A percentile compares a stretch with the other conserved stretches of the same genome.
Conservation (phyloP, 2,888 invertebrate species). For the Unio pictorum region DNA sequence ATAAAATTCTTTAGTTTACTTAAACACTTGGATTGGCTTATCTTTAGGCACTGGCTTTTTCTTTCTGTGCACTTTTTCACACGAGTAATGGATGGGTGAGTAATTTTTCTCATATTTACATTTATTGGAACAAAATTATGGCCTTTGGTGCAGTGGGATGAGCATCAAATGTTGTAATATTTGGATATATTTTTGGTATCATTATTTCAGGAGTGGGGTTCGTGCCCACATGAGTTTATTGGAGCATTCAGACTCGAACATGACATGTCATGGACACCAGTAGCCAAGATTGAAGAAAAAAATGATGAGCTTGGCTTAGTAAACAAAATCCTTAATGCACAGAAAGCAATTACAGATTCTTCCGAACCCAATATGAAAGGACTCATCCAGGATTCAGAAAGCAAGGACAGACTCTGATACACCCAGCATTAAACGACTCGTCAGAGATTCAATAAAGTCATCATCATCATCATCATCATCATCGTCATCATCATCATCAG, state of each 20-base stretch:
- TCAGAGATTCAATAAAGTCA: slow-evolving; percentile 20
- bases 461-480: slow-evolving; percentile 10
- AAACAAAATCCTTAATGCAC: slow-evolving; percentile 61
- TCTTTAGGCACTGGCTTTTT: too few relatives aligned
- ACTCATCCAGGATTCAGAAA: slow-evolving; percentile 38
- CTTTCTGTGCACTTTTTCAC: too few relatives aligned
- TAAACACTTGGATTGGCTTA: too few relatives aligned
- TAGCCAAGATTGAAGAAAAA: slow-evolving; percentile 68
- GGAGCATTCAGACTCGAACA: slow-evolving; percentile 81
- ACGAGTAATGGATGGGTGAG: too few relatives aligned
- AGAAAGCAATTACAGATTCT: slow-evolving; percentile 55
- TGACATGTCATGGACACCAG: slow-evolving; percentile 82
- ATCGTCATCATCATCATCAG: slow-evolving; percentile 11
- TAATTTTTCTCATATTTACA: too few relatives aligned
- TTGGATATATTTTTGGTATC: too few relatives aligned
- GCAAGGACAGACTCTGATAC: slow-evolving; percentile 50
- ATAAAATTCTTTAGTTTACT: too few relatives aligned
- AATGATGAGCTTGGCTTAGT: slow-evolving; percentile 57
- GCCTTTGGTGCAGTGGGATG: neutral
- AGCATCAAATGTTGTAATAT: neutral
- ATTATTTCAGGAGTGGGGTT: slow-evolving; percentile 80
- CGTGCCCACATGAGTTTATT: slow-evolving; percentile 77
- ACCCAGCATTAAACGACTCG: slow-evolving; percentile 34
- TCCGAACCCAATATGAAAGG: slow-evolving; percentile 35
- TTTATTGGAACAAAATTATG: neutral